These are phyloP conservation scores for Cephus cinctus DNA, from an alignment of 1,140 invertebrate species.

Conservation along the genomic window DNA sequence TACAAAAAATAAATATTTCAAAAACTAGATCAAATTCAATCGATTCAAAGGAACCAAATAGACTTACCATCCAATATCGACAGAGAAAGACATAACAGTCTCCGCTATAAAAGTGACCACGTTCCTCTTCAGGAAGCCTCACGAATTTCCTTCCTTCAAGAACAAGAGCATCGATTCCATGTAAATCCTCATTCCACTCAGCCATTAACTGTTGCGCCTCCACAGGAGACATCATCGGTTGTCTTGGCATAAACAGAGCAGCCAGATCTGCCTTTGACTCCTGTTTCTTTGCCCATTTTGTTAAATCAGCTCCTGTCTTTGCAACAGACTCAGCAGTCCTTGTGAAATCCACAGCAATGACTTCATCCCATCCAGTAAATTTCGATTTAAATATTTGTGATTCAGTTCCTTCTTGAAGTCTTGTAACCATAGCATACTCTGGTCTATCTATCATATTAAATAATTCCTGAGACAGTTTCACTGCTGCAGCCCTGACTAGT, in stretches of 20 bases:
- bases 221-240: conserved; percentile 78
- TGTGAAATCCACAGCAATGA: conserved; percentile 98
- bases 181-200: conserved; percentile 95
- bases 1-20: conserved; percentile 18
- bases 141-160: conserved; percentile 97
- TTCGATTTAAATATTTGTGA: conserved; percentile 96
- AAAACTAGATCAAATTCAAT: conserved; percentile 6
- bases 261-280: conserved; percentile 92
- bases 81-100: conserved; percentile 99
- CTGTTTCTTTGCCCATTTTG: conserved; percentile 88
- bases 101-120: conserved; percentile 89
- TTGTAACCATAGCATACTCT: conserved; percentile 82
- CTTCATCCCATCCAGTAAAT: conserved; percentile 98
- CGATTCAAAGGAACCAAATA: conserved; percentile 26
- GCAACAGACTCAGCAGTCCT: conserved; percentile 96
- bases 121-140: conserved; percentile 89
- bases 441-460: conserved; percentile 91
- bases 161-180: conserved; percentile 98
- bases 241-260: conserved; percentile 92
- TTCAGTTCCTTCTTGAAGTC: conserved; percentile 85
- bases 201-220: conserved; percentile 91
- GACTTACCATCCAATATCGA: conserved; percentile 81
- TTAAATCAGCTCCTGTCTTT: conserved; percentile 93
- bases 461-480: conserved; percentile 93
- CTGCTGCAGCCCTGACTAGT: conserved; percentile 91